A percentile compares a stretch with the other conserved stretches of the same genome.
These are phyloP conservation scores for Pterocles orientalis DNA, from an alignment of 2,113 vertebrate genomes.

Conservation along the genomic window DNA sequence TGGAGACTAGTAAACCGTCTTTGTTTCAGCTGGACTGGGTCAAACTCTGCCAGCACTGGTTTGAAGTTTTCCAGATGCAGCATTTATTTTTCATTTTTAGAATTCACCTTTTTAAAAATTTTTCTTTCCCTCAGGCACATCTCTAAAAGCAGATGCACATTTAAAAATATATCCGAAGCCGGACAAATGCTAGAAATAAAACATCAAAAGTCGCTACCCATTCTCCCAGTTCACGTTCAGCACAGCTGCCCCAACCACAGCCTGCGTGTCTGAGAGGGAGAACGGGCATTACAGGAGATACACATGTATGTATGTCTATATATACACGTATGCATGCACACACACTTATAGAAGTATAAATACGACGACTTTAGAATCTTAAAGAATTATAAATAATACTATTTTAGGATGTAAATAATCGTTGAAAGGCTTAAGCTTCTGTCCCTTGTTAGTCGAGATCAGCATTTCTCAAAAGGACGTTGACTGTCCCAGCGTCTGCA, in stretches of 20 bases:
- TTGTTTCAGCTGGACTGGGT: not conserved
- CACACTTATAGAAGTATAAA: not conserved
- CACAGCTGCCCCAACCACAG: not conserved
- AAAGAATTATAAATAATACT: not conserved
- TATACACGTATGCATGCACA: rapidly evolving
- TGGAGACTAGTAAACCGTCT: not conserved
- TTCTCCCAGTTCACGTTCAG: not conserved
- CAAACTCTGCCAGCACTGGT: not conserved
- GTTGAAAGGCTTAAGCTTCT: not conserved
- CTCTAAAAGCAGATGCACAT: not conserved
- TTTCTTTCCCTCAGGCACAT: not conserved
- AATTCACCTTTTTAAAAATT: not conserved
- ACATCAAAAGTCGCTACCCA: not conserved
- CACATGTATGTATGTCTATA: rapidly evolving
- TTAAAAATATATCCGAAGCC: not conserved
- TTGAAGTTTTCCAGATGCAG: not conserved
- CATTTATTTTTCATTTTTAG: not conserved
- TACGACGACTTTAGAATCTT: not conserved
- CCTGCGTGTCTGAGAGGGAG: not conserved
- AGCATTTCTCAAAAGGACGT: not conserved
- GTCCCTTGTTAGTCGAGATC: not conserved
- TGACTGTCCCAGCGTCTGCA: not conserved
- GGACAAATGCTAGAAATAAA: not conserved
- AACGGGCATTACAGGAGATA: not conserved
- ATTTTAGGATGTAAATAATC: not conserved